Evolutionary conservation across 2,113 vertebrate genomes (phyloP), one percentile per base, ranked within the genome.

Genomic region (Planiliza haematocheilus): DNA sequence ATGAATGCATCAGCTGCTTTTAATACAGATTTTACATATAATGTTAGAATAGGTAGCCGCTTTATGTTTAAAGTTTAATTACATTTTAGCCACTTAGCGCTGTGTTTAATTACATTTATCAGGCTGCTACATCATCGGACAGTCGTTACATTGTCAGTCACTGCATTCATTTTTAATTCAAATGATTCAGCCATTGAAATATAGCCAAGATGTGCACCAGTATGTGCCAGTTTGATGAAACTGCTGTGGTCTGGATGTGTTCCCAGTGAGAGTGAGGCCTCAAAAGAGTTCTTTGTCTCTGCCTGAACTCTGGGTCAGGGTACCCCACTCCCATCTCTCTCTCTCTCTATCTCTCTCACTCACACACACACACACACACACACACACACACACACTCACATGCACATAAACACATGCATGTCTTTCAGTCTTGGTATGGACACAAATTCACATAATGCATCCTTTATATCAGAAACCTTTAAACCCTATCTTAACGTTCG

Each of bases 231-330:
- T 55, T 42, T 43, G 36, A 71, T 61, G 50, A 48, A 46, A 72
- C 20, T 43, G 39, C 18, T 60, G 38, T 41, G 43, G 48, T 24
- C 39, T 57, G 43, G 13, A 43, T 59, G 20, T 67, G 13, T 62
- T 61, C 37, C 18, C 4, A 46, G 20, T 48, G 56, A 73, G 45
- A 14, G 2, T 21, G 52, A 43, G 71, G 74, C 66, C 77, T 80
- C 69, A 67, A 86, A 91, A 86, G 84, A 74, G 82, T 14, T 74
- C 88, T 87, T 90, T 91, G 87, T 91, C 68, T 84, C 45, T 34
- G 56, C 10, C 46, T 85, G 66, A 87, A 77, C 76, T 75, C 59
- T 69, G 70, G 73, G 80, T 86, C 82, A 77, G 46, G 41, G 52
- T 48, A 42, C 34, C 57, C 62, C 34, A 17, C 71, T 63, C 67